Evolutionary conservation across 2,888 invertebrate species (phyloP).

Genomic region (Melieria omissa): DNA sequence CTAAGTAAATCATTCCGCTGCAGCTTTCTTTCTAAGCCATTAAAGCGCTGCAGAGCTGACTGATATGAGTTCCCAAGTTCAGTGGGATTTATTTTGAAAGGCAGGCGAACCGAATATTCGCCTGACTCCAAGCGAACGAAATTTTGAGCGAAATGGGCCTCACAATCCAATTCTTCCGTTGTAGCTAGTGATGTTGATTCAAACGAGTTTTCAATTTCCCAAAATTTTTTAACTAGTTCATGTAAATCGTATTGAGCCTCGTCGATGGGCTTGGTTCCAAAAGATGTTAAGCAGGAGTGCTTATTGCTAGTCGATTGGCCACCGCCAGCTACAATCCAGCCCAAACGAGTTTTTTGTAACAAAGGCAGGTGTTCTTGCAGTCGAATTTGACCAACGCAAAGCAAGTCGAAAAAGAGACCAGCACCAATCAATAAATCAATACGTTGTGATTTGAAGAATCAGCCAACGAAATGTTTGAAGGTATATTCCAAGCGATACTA

Average conservation of each 20-base stretch:
- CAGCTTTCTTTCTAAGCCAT: slow-evolving; percentile 8
- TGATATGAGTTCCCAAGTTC: slow-evolving; percentile 34
- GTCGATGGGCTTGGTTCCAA: background rate
- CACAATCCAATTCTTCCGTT: slow-evolving; percentile 34
- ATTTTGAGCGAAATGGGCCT: slow-evolving; percentile 36
- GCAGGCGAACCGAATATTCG: slow-evolving; percentile 35
- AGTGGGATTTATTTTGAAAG: slow-evolving; percentile 20
- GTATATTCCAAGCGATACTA: slow-evolving; percentile 36
- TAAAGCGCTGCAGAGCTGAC: too few species aligned
- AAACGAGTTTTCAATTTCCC: slow-evolving; percentile 22
- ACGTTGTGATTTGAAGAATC: slow-evolving; percentile 33
- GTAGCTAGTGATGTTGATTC: slow-evolving; percentile 9
- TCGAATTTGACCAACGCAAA: slow-evolving; percentile 35
- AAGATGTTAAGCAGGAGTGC: slow-evolving; percentile 5
- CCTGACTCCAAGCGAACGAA: slow-evolving; percentile 28
- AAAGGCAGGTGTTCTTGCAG: slow-evolving; percentile 34
- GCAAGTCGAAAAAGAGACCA: slow-evolving; percentile 37
- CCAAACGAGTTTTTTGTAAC: slow-evolving; percentile 41
- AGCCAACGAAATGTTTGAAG: slow-evolving; percentile 32
- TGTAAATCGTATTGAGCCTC: slow-evolving; percentile 7
- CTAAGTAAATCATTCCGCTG: slow-evolving; percentile 2
- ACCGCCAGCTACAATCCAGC: slow-evolving; percentile 42
- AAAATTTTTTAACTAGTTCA: slow-evolving; percentile 13
- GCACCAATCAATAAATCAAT: slow-evolving; percentile 39
- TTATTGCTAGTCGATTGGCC: slow-evolving; percentile 4